Evolutionary conservation across 2,113 vertebrate species (phyloP).

Genomic region (Aramus guarauna): DNA sequence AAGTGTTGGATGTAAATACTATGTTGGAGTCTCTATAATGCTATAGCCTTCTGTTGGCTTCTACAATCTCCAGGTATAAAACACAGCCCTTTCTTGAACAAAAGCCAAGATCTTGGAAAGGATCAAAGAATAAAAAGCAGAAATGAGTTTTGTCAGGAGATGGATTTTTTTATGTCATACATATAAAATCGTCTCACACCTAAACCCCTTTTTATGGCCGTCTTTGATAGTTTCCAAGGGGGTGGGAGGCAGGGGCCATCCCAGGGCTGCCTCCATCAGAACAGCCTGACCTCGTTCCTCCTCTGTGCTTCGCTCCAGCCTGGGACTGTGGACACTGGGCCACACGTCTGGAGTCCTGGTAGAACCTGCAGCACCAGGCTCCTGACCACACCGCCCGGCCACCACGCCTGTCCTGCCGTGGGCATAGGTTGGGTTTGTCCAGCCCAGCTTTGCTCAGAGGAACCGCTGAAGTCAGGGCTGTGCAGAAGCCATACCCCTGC

Average conservation of each 20-base stretch:
- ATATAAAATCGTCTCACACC: not conserved
- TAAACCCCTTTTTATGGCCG: not conserved
- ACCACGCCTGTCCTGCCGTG: accelerated
- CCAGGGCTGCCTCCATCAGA: not conserved
- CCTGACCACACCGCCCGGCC: accelerated
- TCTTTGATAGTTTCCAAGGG: not conserved
- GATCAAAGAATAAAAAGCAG: conserved; percentile 3
- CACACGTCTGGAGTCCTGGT: accelerated
- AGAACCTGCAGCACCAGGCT: not conserved
- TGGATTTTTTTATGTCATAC: not conserved
- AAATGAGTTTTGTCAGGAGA: conserved; percentile 1
- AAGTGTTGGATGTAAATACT: conserved; percentile 10
- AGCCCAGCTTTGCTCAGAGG: not conserved
- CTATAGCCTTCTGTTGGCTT: not conserved
- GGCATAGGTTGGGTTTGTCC: not conserved
- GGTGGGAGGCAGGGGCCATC: not conserved
- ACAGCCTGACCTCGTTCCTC: not conserved
- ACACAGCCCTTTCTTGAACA: not conserved
- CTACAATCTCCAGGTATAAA: not conserved
- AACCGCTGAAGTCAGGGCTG: not conserved
- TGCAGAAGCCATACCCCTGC: not conserved
- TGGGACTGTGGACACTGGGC: not conserved
- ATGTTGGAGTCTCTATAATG: not conserved
- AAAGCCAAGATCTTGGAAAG: not conserved
- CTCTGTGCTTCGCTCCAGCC: not conserved